Base-by-base conservation (phyloP, 2,888 invertebrate species). In the Gryllus longicercus region DNA sequence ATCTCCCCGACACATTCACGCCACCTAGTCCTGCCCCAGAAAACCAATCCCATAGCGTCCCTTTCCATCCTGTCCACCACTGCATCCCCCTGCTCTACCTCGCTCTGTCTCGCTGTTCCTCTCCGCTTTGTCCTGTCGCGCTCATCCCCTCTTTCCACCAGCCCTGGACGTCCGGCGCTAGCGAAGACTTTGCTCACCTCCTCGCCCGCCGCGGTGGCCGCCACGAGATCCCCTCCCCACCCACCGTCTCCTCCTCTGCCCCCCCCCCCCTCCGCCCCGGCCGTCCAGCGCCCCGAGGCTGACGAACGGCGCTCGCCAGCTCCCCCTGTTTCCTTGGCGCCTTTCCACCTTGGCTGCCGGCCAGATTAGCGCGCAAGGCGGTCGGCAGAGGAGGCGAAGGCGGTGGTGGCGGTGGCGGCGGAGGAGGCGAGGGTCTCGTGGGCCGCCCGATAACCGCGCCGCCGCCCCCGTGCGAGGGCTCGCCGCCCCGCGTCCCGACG, bases 281-380 rank as follows among this genome's bases (percentile, higher is more conserved):
- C 2, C 25, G 25, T 4, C 63, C 16, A 16, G 16, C 63, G 63
- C 63, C 63, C 63, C 63, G 63, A 21, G 21, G 63, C 63, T 63
- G 63, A 63, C 63, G 63, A 63, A 63, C 63, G 63, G 18, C 63
- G 63, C 63, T 5, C 63, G 2, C 63, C 63, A 63, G 63, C 2
- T 2, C 3, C 63, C 63, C 63, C 4, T 2, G 2, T 63, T 63
- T 2, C 63, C 63, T 63, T 63, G 63, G 63, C 63, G 63, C 63
- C 16, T 63, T 63, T 11, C 63, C 63, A 63, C 63, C 63, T 63
- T 63, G 63, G 63, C 63, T 14, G 16, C 16, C n/a, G 16, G 11
- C 63, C 63, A 63, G 63, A 63, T 63, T 63, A 63, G 63, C 63
- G 63, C 63, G n/a, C 63, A 63, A 63, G 63, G n/a, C 14, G 63